phyloP scores from a whole-genome alignment of 2,113 vertebrate species.

The Nycticorax nycticorax region DNA sequence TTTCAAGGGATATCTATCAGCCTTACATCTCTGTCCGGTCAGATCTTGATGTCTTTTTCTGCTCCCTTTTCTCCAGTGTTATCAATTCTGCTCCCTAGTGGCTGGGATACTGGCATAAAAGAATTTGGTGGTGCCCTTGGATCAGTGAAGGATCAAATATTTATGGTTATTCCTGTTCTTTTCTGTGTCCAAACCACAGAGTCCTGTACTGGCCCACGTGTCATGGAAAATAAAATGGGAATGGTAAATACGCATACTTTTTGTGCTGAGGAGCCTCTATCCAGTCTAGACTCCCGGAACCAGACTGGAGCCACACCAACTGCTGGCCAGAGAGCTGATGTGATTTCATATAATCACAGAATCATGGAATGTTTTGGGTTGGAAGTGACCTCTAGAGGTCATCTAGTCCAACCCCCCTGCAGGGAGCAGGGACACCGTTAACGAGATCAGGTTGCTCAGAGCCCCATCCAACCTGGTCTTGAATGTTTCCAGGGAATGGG shows the following conservation, averaged over 20 bases:
- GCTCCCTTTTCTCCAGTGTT: neutral
- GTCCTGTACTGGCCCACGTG: neutral
- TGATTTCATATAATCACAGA: neutral
- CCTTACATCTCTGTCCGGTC: neutral
- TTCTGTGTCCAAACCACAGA: neutral
- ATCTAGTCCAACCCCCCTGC: too few species aligned
- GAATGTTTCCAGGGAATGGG: too few species aligned
- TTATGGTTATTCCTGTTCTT: neutral
- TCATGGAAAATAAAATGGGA: neutral
- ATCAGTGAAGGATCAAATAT: neutral
- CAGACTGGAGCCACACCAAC: neutral
- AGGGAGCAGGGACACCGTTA: too few species aligned
- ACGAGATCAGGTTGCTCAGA: too few species aligned
- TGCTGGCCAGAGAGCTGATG: neutral
- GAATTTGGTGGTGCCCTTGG: neutral
- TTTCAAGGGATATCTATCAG: neutral
- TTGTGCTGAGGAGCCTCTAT: neutral
- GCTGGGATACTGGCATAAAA: rapidly evolving
- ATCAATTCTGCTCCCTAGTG: neutral
- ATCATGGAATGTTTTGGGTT: too few species aligned
- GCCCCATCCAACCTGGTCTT: too few species aligned
- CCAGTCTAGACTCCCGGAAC: neutral
- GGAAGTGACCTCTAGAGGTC: too few species aligned
- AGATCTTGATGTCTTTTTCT: neutral
- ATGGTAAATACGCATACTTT: rapidly evolving